Evolutionary conservation across 2,113 vertebrate species (phyloP).

Genomic region (Nycticebus coucang): DNA sequence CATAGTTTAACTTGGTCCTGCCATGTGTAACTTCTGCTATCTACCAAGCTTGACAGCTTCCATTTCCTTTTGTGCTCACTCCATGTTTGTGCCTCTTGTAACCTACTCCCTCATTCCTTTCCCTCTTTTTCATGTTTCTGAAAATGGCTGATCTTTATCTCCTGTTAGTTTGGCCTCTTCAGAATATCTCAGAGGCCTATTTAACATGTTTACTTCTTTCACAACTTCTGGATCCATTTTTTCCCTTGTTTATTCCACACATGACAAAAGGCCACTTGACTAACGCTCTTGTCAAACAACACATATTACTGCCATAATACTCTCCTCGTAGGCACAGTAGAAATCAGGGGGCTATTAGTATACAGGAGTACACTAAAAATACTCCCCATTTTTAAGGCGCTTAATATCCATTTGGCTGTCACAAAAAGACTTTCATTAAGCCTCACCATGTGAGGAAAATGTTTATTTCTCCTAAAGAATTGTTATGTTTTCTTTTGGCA

Average conservation of each 20-base stretch:
- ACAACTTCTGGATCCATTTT: not conserved
- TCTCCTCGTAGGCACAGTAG: not conserved
- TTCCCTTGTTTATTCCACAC: not conserved
- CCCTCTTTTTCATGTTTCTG: not conserved
- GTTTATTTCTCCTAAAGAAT: slow-evolving; percentile 61
- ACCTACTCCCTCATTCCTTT: not conserved
- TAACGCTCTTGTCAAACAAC: not conserved
- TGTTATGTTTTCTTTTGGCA: slow-evolving; percentile 61
- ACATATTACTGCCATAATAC: not conserved
- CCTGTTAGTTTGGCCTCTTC: not conserved
- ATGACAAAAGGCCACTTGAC: not conserved
- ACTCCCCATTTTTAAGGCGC: slow-evolving; percentile 35
- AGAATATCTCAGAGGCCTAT: not conserved
- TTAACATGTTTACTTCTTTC: not conserved
- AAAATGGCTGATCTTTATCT: not conserved
- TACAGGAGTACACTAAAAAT: slow-evolving; percentile 43
- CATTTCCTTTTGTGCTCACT: not conserved
- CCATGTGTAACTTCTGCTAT: not conserved
- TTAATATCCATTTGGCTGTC: slow-evolving; percentile 39
- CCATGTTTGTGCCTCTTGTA: not conserved
- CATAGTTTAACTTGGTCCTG: not conserved
- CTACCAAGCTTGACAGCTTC: not conserved
- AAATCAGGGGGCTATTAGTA: not conserved
- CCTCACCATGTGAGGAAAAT: slow-evolving; percentile 39
- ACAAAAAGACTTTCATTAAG: slow-evolving; percentile 55